These are phyloP conservation scores for Chromoteleia sp. DNA, from an alignment of 2,888 invertebrate species.

Conservation along the genomic window DNA sequence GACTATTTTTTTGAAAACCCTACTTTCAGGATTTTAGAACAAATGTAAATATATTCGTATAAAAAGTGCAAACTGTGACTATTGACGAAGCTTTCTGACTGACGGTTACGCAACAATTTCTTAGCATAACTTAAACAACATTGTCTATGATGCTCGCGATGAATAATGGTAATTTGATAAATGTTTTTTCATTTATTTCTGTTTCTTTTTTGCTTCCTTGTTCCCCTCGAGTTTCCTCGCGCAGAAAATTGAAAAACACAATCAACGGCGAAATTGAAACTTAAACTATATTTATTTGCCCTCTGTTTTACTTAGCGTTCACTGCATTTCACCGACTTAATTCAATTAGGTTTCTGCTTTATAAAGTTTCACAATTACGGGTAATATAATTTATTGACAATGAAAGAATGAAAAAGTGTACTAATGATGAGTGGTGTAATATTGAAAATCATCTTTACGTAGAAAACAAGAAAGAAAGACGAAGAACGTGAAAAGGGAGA, in stretches of 20 bases:
- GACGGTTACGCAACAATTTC: slow-evolving; percentile 34
- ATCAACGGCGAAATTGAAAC: slow-evolving; percentile 23
- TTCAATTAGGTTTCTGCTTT: slow-evolving; percentile 30
- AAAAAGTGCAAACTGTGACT: slow-evolving; percentile 8
- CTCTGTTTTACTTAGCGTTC: slow-evolving; percentile 22
- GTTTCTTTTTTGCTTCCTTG: too few species aligned
- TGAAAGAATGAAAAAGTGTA: neutral
- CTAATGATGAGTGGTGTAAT: neutral
- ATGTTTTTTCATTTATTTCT: neutral
- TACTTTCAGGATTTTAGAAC: too few species aligned
- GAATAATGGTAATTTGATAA: slow-evolving; percentile 34
- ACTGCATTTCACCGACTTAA: slow-evolving; percentile 28
- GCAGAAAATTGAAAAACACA: slow-evolving; percentile 32
- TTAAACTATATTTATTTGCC: slow-evolving; percentile 18
- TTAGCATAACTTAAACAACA: slow-evolving; percentile 35
- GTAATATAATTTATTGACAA: slow-evolving; percentile 15
- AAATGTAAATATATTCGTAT: neutral
- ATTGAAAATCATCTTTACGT: neutral
- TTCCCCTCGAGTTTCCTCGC: neutral
- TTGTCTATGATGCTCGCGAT: slow-evolving; percentile 12
- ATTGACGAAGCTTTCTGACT: slow-evolving; percentile 31
- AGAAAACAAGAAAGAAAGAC: neutral
- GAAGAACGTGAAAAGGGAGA: too few species aligned
- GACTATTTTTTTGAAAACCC: too few species aligned
- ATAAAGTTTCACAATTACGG: slow-evolving; percentile 21